Evolutionary conservation across 2,797 vertebrate species (phyloP).

Genomic region (Acrocephalus scirpaceus): DNA sequence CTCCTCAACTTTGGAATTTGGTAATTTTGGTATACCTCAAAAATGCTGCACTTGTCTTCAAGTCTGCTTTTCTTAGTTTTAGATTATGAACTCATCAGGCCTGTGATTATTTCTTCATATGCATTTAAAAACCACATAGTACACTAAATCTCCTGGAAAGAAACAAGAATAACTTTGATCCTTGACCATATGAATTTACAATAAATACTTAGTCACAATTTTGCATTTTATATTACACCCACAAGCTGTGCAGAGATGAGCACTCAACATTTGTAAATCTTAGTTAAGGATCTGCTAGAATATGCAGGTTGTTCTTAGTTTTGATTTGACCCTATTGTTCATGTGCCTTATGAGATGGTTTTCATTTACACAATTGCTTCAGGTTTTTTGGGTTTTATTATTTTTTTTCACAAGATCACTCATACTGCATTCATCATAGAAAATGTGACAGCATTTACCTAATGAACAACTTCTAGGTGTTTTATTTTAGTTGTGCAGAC

Average conservation of each 20-base stretch:
- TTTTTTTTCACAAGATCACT: neutral
- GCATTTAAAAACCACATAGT: constrained; percentile 8
- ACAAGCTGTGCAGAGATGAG: neutral
- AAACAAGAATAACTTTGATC: constrained; percentile 29
- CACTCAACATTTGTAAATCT: neutral
- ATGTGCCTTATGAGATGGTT: neutral
- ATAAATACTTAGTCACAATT: constrained; percentile 27
- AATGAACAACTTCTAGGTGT: neutral
- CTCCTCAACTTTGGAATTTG: constrained; percentile 17
- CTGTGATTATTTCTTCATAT: constrained; percentile 33
- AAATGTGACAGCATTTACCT: neutral
- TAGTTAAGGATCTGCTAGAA: neutral
- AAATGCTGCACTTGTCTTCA: constrained; percentile 29
- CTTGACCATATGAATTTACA: neutral
- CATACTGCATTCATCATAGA: neutral
- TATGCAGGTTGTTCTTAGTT: neutral
- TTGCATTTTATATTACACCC: neutral
- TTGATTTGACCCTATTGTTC: neutral
- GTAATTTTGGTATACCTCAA: constrained; percentile 46
- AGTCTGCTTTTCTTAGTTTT: constrained; percentile 8
- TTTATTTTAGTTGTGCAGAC: neutral
- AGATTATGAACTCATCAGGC: neutral
- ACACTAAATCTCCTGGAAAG: constrained; percentile 1
- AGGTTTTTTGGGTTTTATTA: neutral
- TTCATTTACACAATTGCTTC: neutral